These are phyloP conservation scores for Saguinus imperator DNA, from an alignment of 2,113 vertebrate genomes.

Conservation along the genomic window DNA sequence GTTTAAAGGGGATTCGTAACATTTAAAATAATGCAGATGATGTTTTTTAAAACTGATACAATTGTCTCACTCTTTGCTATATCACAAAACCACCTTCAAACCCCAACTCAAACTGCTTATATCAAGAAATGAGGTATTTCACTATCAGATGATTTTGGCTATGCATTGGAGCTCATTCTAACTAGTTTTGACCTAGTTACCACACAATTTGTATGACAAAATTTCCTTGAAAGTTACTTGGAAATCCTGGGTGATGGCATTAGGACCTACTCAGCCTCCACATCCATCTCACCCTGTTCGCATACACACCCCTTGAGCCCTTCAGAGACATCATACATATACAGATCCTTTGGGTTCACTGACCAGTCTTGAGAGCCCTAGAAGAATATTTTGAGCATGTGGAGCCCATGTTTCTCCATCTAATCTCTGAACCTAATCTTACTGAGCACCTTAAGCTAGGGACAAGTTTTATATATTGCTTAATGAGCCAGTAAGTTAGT, in stretches of 20 bases:
- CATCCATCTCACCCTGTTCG: neutral
- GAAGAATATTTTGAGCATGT: neutral
- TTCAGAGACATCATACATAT: neutral
- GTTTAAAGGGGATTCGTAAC: neutral
- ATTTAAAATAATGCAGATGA: constrained; percentile 9
- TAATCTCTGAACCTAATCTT: neutral
- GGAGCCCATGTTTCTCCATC: neutral
- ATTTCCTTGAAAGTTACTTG: neutral
- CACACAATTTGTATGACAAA: constrained; percentile 12
- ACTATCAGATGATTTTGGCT: neutral
- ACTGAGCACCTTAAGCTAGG: neutral
- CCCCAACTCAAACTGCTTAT: neutral
- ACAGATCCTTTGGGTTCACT: neutral
- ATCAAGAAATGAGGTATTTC: neutral
- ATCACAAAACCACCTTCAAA: constrained; percentile 20
- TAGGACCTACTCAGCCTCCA: neutral
- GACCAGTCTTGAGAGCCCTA: neutral
- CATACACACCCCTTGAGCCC: neutral
- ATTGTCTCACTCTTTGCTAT: neutral
- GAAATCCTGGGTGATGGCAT: neutral
- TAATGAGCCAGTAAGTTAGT: neutral
- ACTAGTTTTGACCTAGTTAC: neutral
- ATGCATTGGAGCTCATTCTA: neutral
- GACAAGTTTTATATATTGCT: neutral
- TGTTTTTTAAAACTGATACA: neutral